These are phyloP conservation scores for Sphyrna mokarran DNA, from an alignment of 2,113 vertebrate genomes.

Conservation along the genomic window DNA sequence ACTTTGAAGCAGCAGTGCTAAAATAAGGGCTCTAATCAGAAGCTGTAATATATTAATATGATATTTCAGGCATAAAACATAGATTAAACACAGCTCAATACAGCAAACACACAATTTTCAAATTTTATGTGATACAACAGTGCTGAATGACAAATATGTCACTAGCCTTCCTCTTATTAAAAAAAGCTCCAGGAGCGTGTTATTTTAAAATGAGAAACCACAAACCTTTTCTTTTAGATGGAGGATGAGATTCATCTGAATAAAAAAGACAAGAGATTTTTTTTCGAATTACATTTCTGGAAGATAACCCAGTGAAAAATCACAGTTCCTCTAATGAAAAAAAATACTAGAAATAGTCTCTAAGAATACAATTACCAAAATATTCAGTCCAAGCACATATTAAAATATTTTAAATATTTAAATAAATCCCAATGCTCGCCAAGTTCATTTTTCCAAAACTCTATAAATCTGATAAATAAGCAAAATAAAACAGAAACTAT, in stretches of 20 bases:
- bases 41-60: not conserved
- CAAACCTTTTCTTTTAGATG: conserved; percentile 42
- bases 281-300: conserved; percentile 8
- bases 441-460: not conserved
- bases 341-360: not conserved
- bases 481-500: not conserved
- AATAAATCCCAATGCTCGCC: not conserved
- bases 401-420: not conserved
- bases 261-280: conserved; percentile 19
- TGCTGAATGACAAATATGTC: not conserved
- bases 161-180: not conserved
- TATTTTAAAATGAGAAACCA: conserved; percentile 7
- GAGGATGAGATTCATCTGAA: conserved; percentile 40
- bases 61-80: not conserved
- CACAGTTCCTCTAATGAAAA: not conserved
- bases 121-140: not conserved
- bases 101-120: not conserved
- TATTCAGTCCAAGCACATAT: not conserved
- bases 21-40: not conserved
- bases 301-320: not conserved
- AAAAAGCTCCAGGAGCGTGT: not conserved
- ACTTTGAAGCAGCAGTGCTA: no score
- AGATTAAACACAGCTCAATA: not conserved
- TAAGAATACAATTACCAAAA: not conserved
- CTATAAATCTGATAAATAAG: not conserved